These are phyloP conservation scores for Gryllus bimaculatus DNA, from an alignment of 1,140 invertebrate species.

Conservation along the genomic window DNA sequence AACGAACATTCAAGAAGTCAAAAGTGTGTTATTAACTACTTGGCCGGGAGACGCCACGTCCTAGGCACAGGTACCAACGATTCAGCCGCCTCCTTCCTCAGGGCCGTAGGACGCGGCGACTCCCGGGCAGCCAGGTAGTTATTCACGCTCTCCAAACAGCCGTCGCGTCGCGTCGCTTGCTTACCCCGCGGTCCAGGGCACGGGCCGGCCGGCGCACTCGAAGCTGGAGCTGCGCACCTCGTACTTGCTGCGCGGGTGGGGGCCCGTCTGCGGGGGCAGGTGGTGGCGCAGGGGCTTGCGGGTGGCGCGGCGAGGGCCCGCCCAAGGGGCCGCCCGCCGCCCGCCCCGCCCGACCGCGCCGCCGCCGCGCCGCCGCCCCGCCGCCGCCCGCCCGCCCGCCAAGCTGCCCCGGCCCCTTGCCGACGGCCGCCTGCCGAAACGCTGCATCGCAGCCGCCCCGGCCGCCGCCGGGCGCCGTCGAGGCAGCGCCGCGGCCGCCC, in stretches of 20 bases:
- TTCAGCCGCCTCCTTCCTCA: too few relatives aligned
- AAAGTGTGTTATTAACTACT: too few relatives aligned
- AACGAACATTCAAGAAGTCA: too few relatives aligned
- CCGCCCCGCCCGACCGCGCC: neutral
- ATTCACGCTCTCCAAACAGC: too few relatives aligned
- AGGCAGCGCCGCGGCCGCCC: neutral
- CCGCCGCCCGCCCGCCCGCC: neutral
- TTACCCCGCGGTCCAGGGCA: slow-evolving; percentile 35
- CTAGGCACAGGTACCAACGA: too few relatives aligned
- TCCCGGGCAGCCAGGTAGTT: too few relatives aligned
- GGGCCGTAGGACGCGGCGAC: too few relatives aligned
- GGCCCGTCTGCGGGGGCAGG: slow-evolving; percentile 27
- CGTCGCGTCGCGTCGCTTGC: too few relatives aligned
- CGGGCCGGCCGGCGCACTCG: slow-evolving; percentile 34
- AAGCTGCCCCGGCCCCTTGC: neutral
- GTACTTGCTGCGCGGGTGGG: slow-evolving; percentile 33
- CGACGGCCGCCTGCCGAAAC: slow-evolving; percentile 2
- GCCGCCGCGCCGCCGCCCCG: too few relatives aligned
- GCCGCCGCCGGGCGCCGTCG: too few relatives aligned
- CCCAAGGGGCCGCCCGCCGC: too few relatives aligned
- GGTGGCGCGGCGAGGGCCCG: neutral
- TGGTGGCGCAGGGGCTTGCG: slow-evolving; percentile 12
- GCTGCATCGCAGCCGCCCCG: neutral
- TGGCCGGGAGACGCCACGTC: too few relatives aligned
- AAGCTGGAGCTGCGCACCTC: slow-evolving; percentile 40